A percentile compares a stretch with the other conserved stretches of the same genome.
These are phyloP conservation scores for Anas bahamensis DNA, from an alignment of 2,797 vertebrate species.

Conservation along the genomic window DNA sequence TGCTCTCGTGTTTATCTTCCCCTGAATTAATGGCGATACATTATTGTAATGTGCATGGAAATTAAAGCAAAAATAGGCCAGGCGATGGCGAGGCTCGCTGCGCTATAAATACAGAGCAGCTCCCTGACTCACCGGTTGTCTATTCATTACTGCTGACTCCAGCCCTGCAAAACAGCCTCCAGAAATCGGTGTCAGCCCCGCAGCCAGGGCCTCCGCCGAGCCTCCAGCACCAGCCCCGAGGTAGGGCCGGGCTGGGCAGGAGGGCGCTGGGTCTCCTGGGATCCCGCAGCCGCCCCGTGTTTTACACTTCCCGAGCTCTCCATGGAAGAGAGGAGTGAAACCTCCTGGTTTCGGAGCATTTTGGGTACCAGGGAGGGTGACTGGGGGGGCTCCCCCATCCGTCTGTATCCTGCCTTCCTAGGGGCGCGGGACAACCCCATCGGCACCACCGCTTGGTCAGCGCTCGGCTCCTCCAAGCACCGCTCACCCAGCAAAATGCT, in stretches of 20 bases:
- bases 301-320: neutral
- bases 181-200: neutral
- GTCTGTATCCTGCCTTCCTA: neutral
- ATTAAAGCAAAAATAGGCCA: neutral
- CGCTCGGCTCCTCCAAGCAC: neutral
- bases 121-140: constrained; percentile 58
- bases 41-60: constrained; percentile 32
- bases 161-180: constrained; percentile 14
- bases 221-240: neutral
- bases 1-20: constrained; percentile 6
- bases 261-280: neutral
- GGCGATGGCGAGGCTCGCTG: neutral
- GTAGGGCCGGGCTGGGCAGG: neutral
- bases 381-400: neutral
- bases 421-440: neutral
- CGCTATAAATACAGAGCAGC: neutral
- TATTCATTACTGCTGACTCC: constrained; percentile 5
- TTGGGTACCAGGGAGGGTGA: neutral
- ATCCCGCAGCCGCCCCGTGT: neutral
- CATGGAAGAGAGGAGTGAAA: neutral
- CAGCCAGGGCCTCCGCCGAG: neutral
- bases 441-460: neutral
- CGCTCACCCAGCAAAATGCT: neutral
- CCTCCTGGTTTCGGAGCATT: neutral
- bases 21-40: neutral